Evolutionary conservation across 2,113 vertebrate species (phyloP), one percentile per base, ranked within the genome.

Genomic region (Poeciliopsis prolifica): DNA sequence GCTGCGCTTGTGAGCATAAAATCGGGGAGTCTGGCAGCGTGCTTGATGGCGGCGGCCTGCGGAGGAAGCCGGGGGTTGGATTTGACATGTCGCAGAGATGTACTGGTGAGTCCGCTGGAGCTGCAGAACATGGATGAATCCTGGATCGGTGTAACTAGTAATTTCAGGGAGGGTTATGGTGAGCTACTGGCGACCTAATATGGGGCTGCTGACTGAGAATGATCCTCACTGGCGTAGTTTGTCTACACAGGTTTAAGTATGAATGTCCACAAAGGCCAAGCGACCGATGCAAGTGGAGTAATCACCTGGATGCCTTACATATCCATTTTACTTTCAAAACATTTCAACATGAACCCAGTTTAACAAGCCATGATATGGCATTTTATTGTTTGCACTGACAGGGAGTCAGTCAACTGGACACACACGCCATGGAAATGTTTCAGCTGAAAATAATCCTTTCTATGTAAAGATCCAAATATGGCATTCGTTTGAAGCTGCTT

Each of bases 61-160:
- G 17, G 14, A 65, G 61, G 83, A 82, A 92, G 90, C 93, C 92
- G 37, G 80, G 87, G 86, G 79, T 86, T 93, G 88, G 88, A 92
- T 92, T 93, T 86, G 60, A 87, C 78, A 71, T 68, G 86, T 86
- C 85, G 90, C 83, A 79, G 84, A 85, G 75, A 93, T 69, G 84
- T 63, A 80, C 71, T 83, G 91, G 89, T 92, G 87, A 92, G 92
- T 91, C 64, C 33, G 66, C 63, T 40, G 69, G 24, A 66, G 78
- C 70, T 22, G 68, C 69, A n/a, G 63, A 42, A 66, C 68, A 70
- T 28, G 62, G 0, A 4, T 65, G 29, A 30, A 62, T 54, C 22
- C 12, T 10, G 5, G 13, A 40, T 48, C 58, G 3, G 63, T 28
- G 65, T 14, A 24, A 10, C 24, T 6, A 35, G 24, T 35, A 6